These are phyloP conservation scores for Acronicta leporina DNA, from an alignment of 2,888 invertebrate species.

Conservation along the genomic window DNA sequence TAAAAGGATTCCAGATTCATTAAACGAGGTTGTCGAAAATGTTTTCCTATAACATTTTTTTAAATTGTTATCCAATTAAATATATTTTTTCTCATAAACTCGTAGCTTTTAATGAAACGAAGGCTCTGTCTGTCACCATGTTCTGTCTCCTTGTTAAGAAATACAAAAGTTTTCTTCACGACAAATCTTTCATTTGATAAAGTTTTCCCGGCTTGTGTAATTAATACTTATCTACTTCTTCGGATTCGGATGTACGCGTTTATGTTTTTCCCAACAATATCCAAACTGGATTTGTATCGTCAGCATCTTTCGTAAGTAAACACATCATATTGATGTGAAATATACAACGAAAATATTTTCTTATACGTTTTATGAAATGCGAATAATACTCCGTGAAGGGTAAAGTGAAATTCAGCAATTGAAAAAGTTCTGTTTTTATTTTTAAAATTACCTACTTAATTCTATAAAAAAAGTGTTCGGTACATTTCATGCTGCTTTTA, in stretches of 20 bases:
- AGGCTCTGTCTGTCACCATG: too few relatives aligned
- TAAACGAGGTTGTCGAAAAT: conserved; percentile 21
- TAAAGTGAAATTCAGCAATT: conserved; percentile 30
- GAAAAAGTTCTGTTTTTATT: conserved; percentile 27
- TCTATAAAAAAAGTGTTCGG: neutral
- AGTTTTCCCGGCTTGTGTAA: conserved; percentile 31
- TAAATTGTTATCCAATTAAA: conserved; percentile 19
- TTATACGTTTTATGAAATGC: neutral
- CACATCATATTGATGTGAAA: too few relatives aligned
- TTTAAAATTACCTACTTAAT: neutral
- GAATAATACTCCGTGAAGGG: conserved; percentile 11
- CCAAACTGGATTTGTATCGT: conserved; percentile 21
- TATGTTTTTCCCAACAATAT: conserved; percentile 25
- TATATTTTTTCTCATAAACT: conserved; percentile 3
- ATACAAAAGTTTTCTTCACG: conserved; percentile 37
- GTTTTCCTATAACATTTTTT: conserved; percentile 15
- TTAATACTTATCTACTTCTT: conserved; percentile 12
- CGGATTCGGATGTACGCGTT: neutral
- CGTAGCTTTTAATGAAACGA: conserved; percentile 16
- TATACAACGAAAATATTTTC: neutral
- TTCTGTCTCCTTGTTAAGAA: conserved; percentile 26
- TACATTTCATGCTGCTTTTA: neutral
- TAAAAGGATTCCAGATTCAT: conserved; percentile 39
- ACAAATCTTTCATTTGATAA: conserved; percentile 40
- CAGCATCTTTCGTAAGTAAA: conserved; percentile 5